Evolutionary conservation across 2,113 vertebrate genomes (phyloP).

Genomic region (Motacilla tschutschensis): DNA sequence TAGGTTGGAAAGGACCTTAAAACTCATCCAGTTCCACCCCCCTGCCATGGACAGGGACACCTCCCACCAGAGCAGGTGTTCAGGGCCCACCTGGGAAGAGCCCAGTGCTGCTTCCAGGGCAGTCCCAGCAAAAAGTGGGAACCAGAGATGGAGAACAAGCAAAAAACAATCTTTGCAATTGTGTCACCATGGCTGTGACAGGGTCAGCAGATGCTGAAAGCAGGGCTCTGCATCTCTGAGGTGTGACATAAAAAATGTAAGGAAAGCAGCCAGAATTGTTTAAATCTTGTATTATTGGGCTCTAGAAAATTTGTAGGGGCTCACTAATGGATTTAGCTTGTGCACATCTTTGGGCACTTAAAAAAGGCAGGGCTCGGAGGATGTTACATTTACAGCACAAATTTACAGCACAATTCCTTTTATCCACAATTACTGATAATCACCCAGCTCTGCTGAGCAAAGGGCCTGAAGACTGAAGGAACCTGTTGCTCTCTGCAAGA

Average conservation of each 20-base stretch:
- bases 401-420: background rate
- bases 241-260: background rate
- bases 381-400: background rate
- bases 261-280: background rate
- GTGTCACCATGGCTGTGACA: background rate
- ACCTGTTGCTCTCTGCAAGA: conserved; percentile 3
- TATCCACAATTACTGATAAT: background rate
- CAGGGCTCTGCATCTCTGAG: background rate
- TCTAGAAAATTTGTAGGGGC: background rate
- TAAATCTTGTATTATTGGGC: background rate
- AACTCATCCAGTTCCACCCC: background rate
- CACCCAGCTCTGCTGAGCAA: background rate
- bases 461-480: background rate
- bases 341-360: background rate
- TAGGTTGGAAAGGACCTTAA: background rate
- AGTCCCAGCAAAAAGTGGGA: background rate
- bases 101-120: background rate
- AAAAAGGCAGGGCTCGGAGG: background rate
- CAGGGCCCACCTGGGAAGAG: background rate
- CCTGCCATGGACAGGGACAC: background rate
- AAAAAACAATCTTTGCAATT: background rate
- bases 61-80: background rate
- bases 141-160: background rate
- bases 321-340: background rate
- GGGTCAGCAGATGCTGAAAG: background rate